Base-by-base conservation (phyloP, 2,888 invertebrate species). In the Sceliomorpha sp. region DNA sequence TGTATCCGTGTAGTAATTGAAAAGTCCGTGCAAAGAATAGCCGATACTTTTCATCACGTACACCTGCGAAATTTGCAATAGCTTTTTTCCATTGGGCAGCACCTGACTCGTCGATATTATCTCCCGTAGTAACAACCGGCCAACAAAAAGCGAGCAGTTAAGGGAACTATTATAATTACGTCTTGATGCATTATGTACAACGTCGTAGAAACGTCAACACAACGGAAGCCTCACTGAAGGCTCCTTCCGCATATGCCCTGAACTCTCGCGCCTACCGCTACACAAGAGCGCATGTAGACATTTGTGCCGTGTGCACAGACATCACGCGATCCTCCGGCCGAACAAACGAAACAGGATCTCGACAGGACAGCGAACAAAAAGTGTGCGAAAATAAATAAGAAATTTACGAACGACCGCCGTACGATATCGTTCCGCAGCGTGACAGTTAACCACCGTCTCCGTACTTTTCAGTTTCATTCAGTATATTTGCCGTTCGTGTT, bases 341-440 rank as follows among this genome's bases (percentile, higher is more conserved):
- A 27, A 26, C 53, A 59, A 48, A 45, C 32, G 51, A 72, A 67
- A 60, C 66, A 58, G 51, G 48, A 47, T 51, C 47, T 29, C n/a
- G n/a, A n/a, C n/a, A n/a, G n/a, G 48, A 51, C 29, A 32, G 9
- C 5, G 29, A 64, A 59, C 55, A 63, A 73, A 71, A 68, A 73
- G 69, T 67, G 56, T 53, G 64, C 58, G 70, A 75, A 76, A 74
- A 75, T 73, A 74, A 80, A 79, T 73, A 74, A 72, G 58, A 73
- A 78, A 78, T 75, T 58, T 53, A 39, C 34, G 53, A 53, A 39
- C 34, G 53, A 53, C 48, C 34, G 48, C 51, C 10, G 13, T 15
- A 7, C 36, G 27, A 34, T 34, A 34, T 34, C 12, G 34, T 34
- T 34, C 2, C 10, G 6, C 34, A 34, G 34, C 34, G 34, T 34